Conservation (phyloP, 2,797 vertebrate genomes). For the Psittacula echo region DNA sequence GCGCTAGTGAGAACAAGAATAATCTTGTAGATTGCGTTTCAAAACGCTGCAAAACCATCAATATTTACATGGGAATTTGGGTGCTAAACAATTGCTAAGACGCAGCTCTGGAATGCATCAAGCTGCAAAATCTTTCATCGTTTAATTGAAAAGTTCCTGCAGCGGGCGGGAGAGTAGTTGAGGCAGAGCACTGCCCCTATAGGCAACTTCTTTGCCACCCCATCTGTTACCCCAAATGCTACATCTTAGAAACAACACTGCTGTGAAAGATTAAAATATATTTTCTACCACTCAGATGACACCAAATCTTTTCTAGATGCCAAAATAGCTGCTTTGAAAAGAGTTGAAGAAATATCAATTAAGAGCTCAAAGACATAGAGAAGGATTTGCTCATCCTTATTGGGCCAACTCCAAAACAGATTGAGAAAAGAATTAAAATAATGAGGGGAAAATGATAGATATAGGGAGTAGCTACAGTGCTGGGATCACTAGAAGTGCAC, state of each 20-base stretch:
- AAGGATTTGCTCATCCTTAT: constrained; percentile 85
- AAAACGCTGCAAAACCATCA: constrained; percentile 62
- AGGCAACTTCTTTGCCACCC: constrained; percentile 87
- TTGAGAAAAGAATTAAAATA: constrained; percentile 84
- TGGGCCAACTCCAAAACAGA: constrained; percentile 85
- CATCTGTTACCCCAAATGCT: constrained; percentile 88
- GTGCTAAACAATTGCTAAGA: constrained; percentile 76
- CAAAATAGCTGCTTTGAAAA: constrained; percentile 88
- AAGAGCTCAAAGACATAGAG: constrained; percentile 85
- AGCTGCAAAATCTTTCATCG: constrained; percentile 80
- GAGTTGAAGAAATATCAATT: constrained; percentile 88
- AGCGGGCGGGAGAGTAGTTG: constrained; percentile 83
- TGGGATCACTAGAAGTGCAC: constrained; percentile 76
- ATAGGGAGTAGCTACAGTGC: constrained; percentile 75
- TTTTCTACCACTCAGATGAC: constrained; percentile 87
- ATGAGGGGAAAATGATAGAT: constrained; percentile 81
- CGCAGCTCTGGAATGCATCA: constrained; percentile 78
- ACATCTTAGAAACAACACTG: constrained; percentile 86
- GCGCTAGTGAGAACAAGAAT: constrained; percentile 5
- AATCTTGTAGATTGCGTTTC: constrained; percentile 45
- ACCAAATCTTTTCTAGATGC: constrained; percentile 87
- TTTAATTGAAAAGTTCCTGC: constrained; percentile 85
- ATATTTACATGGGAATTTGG: constrained; percentile 73
- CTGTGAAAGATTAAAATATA: constrained; percentile 88
- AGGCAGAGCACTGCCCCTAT: constrained; percentile 85